These are phyloP conservation scores for Hoplias malabaricus DNA, from an alignment of 2,113 vertebrate species.

Conservation along the genomic window DNA sequence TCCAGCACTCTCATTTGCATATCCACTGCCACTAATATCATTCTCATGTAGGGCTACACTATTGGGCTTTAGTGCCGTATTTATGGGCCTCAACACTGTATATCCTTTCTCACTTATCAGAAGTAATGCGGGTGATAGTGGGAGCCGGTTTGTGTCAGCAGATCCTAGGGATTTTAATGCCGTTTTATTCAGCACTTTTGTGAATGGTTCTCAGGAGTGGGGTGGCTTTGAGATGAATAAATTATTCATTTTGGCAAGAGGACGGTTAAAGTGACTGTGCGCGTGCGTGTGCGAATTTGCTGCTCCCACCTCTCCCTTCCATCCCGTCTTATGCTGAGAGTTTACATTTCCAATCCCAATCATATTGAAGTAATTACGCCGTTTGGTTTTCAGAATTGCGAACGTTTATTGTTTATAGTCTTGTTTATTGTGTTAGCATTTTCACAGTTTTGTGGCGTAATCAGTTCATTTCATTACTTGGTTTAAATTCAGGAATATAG, in stretches of 20 bases:
- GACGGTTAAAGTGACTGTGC: conserved; percentile 26
- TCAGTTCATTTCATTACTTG: background rate
- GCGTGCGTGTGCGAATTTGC: background rate
- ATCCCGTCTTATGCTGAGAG: background rate
- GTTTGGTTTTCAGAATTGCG: background rate
- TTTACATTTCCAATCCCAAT: conserved; percentile 9
- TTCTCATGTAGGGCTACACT: background rate
- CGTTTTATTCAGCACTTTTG: conserved; percentile 48
- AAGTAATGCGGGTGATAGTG: conserved; percentile 29
- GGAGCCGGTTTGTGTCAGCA: conserved; percentile 42
- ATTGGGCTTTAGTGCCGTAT: conserved; percentile 33
- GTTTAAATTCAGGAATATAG: background rate
- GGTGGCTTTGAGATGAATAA: conserved; percentile 40
- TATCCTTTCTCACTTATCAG: conserved; percentile 22
- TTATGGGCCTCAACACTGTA: conserved; percentile 20
- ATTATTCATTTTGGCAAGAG: conserved; percentile 51
- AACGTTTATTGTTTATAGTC: background rate
- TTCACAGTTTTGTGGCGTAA: background rate
- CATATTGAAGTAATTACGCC: background rate
- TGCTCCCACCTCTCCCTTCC: conserved; percentile 3
- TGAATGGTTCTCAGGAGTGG: conserved; percentile 52
- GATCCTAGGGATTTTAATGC: conserved; percentile 46
- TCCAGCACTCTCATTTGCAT: conserved; percentile 26
- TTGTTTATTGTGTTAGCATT: background rate
- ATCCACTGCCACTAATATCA: conserved; percentile 16